phyloP scores from a whole-genome alignment of 2,113 vertebrate species.

The Phyllostomus discolor region DNA sequence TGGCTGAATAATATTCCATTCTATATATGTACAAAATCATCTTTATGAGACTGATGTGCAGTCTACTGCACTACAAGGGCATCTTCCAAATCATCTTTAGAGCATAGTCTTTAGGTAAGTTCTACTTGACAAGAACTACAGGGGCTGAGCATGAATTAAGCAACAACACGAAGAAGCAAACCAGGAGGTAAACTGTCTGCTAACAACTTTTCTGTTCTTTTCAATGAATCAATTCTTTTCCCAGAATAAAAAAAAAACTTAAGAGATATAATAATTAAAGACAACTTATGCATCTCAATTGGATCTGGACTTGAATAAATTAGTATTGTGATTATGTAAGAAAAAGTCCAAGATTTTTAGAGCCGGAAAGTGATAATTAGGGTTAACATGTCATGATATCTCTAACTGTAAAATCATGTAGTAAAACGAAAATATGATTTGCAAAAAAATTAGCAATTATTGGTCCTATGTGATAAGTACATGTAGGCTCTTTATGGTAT shows the following conservation, averaged over 20 bases:
- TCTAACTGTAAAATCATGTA: background rate
- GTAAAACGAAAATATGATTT: background rate
- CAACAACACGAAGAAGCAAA: no score
- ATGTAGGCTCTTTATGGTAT: background rate
- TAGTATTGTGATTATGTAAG: background rate
- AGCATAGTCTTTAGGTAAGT: background rate
- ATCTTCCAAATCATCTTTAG: background rate
- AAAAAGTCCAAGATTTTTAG: background rate
- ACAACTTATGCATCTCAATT: background rate
- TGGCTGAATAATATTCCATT: background rate
- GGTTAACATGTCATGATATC: background rate
- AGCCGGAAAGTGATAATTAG: background rate
- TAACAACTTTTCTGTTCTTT: background rate
- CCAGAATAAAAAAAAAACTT: background rate
- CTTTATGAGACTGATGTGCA: no score
- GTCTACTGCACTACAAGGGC: no score
- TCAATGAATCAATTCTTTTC: background rate
- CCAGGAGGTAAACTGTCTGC: background rate
- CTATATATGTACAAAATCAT: background rate
- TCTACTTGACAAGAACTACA: background rate
- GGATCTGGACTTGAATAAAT: background rate
- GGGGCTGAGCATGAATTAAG: background rate
- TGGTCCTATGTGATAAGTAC: background rate
- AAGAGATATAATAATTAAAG: background rate
- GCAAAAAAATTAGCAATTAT: background rate